phyloP scores from a whole-genome alignment of 2,888 invertebrate genomes.

The Callosobruchus maculatus region DNA sequence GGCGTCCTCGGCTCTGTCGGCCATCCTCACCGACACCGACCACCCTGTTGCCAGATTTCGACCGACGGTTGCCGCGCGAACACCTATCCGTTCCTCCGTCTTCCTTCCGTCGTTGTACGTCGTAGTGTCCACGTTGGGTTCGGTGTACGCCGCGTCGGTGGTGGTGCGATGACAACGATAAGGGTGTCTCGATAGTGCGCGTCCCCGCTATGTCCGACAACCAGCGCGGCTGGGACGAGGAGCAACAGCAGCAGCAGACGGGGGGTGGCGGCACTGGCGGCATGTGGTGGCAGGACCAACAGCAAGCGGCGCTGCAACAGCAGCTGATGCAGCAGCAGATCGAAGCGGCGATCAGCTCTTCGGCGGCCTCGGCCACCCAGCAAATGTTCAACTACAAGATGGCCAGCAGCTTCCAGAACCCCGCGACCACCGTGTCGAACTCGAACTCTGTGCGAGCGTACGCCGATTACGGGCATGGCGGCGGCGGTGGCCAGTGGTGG shows the following conservation, averaged over 20 bases:
- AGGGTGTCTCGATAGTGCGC: background rate
- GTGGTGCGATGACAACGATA: slow-evolving; percentile 25
- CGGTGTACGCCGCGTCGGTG: slow-evolving; percentile 12
- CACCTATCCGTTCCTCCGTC: slow-evolving; percentile 14
- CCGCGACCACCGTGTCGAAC: slow-evolving; percentile 63
- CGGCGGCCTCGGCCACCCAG: slow-evolving; percentile 57
- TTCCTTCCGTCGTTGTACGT: background rate
- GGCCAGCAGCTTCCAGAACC: slow-evolving; percentile 77
- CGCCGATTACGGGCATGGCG: slow-evolving; percentile 60
- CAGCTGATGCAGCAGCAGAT: slow-evolving; percentile 45
- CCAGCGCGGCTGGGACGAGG: slow-evolving; percentile 50
- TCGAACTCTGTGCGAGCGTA: slow-evolving; percentile 59
- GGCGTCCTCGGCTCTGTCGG: slow-evolving; percentile 48
- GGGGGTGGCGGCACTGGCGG: slow-evolving; percentile 31
- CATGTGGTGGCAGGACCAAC: slow-evolving; percentile 56
- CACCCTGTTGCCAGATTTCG: slow-evolving; percentile 49
- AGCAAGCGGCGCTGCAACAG: slow-evolving; percentile 33
- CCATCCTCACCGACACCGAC: slow-evolving; percentile 36
- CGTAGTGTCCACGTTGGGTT: background rate
- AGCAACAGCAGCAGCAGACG: background rate
- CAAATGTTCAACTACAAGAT: slow-evolving; percentile 83
- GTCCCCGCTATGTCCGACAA: slow-evolving; percentile 58
- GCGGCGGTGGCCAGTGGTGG: slow-evolving; percentile 61
- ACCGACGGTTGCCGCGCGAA: slow-evolving; percentile 38
- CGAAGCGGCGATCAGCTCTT: slow-evolving; percentile 57